Base-by-base conservation (phyloP, 2,888 invertebrate genomes). In the Macroteleia sp. region DNA sequence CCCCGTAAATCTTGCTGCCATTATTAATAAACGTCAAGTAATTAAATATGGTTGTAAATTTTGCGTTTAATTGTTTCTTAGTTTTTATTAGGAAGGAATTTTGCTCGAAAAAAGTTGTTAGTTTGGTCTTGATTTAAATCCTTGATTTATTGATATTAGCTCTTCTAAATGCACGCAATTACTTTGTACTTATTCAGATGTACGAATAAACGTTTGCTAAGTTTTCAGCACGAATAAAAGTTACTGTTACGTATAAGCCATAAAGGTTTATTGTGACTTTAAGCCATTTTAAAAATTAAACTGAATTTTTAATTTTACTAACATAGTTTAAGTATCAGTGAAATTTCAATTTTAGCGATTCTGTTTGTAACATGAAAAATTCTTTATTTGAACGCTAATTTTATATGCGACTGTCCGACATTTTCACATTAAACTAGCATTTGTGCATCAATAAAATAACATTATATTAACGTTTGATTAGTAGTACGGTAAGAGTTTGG, bases 1-100 rank as follows among this genome's bases (percentile, higher is more conserved):
- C 36, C 32, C 41, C 52, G 71, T 70, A 71, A 71, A 77, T 71
- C 66, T 71, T 42, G 32, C 44, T 57, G 70, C 66, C 61, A 44
- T 73, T 54, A 73, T 77, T 67, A 62, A 67, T 77, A 73, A 73
- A 73, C 32, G 64, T 64, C 64, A 39, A 39, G 50, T 73, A 73
- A 73, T 73, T 73, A 73, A 57, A 28, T 44, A 34, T 22, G 54
- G 16, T 22, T 39, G 50, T 73, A 57, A 64, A 73, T 71, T 56
- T 56, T 42, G n/a, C 41, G 16, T 52, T 61, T 70, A 70, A 70
- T 70, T 52, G 52, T 61, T 52, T 28, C 28, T 30, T 3, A 2
- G 46, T 44, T 44, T 54, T 42, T 34, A 10, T 16, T 20, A 28
- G 28, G 20, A 5, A 8, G 54, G 54, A 30, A 52, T 52, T 34